A percentile compares a stretch with the other conserved stretches of the same genome.
Conservation (phyloP, 53 echinoderm and acorn worm genomes). For the Pentamera pediparva region DNA sequence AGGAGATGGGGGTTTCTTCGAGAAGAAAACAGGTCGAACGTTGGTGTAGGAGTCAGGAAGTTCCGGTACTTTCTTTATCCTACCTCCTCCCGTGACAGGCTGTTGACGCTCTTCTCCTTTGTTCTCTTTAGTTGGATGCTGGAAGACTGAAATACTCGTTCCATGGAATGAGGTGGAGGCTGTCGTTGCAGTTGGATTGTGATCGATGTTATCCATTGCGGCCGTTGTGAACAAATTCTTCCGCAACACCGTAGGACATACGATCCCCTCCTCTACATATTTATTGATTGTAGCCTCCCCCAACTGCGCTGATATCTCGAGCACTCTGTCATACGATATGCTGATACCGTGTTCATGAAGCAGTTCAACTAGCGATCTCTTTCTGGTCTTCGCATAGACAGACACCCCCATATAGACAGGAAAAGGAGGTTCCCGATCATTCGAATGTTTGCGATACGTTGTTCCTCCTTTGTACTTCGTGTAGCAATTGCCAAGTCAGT, state of each 20-base stretch:
- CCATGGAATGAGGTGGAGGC: constrained; percentile 48
- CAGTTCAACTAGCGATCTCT: neutral
- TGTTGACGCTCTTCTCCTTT: constrained; percentile 7
- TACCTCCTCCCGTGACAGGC: neutral
- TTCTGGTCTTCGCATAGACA: constrained; percentile 41
- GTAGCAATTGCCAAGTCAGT: constrained; percentile 28
- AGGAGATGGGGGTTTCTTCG: neutral
- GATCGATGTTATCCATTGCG: constrained; percentile 47
- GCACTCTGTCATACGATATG: neutral
- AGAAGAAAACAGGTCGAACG: neutral
- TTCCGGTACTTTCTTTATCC: constrained; percentile 12
- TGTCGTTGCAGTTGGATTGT: constrained; percentile 39
- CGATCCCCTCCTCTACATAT: constrained; percentile 13
- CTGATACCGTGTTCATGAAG: neutral
- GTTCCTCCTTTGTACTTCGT: constrained; percentile 9
- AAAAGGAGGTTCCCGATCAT: constrained; percentile 34
- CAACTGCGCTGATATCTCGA: neutral
- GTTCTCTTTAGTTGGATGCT: constrained; percentile 22
- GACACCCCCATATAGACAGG: constrained; percentile 28
- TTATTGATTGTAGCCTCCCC: neutral
- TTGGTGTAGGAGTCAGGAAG: constrained; percentile 9
- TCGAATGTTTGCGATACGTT: neutral
- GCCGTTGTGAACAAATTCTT: constrained; percentile 35
- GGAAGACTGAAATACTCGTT: constrained; percentile 39
- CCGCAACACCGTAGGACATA: constrained; percentile 19